Evolutionary conservation across 2,113 vertebrate species (phyloP).

Genomic region (Hemichromis elongatus): DNA sequence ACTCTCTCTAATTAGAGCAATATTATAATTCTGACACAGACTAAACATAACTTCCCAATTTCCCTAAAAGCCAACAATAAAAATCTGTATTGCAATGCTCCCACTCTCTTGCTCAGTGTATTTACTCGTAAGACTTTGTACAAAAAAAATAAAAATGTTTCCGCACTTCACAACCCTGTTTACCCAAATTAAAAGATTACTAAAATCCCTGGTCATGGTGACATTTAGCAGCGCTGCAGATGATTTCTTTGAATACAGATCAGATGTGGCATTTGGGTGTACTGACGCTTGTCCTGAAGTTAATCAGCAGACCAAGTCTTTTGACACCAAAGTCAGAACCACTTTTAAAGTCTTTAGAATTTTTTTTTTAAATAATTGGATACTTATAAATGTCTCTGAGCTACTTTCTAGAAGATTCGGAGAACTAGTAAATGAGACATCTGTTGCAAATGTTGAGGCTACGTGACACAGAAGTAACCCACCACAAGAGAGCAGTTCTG

Average conservation of each 20-base stretch:
- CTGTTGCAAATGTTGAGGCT: neutral
- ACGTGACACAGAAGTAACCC: neutral
- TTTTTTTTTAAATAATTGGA: neutral
- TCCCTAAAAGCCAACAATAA: neutral
- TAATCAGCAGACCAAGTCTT: conserved; percentile 26
- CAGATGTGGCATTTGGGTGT: conserved; percentile 41
- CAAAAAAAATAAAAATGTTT: neutral
- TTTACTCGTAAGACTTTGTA: neutral
- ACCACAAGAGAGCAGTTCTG: neutral
- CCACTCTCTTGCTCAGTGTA: neutral
- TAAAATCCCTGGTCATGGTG: conserved; percentile 17
- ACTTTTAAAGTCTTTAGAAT: conserved; percentile 5
- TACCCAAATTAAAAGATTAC: conserved; percentile 45
- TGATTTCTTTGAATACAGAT: conserved; percentile 38
- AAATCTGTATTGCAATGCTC: neutral
- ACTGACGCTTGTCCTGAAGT: conserved; percentile 27
- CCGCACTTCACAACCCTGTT: neutral
- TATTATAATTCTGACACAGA: conserved; percentile 7
- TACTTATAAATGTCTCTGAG: neutral
- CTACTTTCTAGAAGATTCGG: neutral
- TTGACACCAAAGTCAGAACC: conserved; percentile 8
- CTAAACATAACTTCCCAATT: conserved; percentile 7
- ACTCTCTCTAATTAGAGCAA: conserved; percentile 46
- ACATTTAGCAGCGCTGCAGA: conserved; percentile 31
- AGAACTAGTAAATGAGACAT: conserved; percentile 10